phyloP scores from a whole-genome alignment of 2,888 invertebrate species.

The Steinernema scapterisci region DNA sequence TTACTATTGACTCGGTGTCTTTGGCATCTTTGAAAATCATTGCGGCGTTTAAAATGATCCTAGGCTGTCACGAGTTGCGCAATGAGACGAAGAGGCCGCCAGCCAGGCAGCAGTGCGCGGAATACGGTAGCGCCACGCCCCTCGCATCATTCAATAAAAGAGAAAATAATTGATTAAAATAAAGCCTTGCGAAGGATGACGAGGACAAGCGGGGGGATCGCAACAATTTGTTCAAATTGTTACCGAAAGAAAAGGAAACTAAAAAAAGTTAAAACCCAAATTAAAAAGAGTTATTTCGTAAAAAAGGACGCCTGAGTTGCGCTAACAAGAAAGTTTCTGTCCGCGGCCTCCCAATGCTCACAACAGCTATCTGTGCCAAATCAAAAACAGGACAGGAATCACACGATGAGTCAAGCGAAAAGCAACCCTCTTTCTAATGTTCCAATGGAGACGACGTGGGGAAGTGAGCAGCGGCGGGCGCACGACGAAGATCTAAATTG shows the following conservation, averaged over 20 bases:
- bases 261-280: neutral
- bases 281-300: conserved; percentile 1
- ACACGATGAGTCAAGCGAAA: conserved; percentile 22
- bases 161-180: conserved; percentile 12
- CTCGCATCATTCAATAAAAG: neutral
- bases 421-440: neutral
- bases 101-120: neutral
- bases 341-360: neutral
- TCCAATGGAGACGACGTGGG: neutral
- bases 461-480: too few species aligned
- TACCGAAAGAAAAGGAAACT: neutral
- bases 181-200: neutral
- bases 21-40: too few species aligned
- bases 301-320: neutral
- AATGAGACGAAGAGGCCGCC: neutral
- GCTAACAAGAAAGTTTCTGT: neutral
- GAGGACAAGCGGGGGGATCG: too few species aligned
- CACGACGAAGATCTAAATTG: too few species aligned
- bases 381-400: conserved; percentile 27
- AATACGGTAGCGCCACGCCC: conserved; percentile 30
- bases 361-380: conserved; percentile 4
- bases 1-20: too few species aligned
- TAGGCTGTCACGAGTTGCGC: neutral
- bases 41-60: too few species aligned
- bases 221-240: too few species aligned